These are phyloP conservation scores for Pyrocoelia pectoralis DNA, from an alignment of 2,888 invertebrate species.

Conservation along the genomic window DNA sequence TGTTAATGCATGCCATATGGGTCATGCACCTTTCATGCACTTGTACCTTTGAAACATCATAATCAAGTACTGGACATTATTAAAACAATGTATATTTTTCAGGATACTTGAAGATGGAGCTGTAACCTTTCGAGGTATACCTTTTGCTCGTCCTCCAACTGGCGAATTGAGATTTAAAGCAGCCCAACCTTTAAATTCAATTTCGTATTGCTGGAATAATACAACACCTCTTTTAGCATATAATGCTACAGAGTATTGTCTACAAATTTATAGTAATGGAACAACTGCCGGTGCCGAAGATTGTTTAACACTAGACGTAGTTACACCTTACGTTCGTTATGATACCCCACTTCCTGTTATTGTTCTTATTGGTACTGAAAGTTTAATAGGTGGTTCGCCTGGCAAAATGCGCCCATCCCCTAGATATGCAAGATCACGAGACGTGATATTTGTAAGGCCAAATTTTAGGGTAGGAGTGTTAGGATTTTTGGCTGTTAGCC, in stretches of 20 bases:
- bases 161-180: constrained; percentile 74
- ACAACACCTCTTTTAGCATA: constrained; percentile 68
- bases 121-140: constrained; percentile 83
- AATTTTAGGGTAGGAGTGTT: constrained; percentile 72
- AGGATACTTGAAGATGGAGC: constrained; percentile 79
- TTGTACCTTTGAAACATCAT: no score
- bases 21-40: no score
- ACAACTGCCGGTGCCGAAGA: constrained; percentile 77
- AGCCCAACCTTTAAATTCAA: constrained; percentile 70
- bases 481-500: constrained; percentile 82
- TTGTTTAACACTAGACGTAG: constrained; percentile 83
- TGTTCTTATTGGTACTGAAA: constrained; percentile 81
- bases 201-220: constrained; percentile 82
- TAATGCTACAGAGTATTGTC: constrained; percentile 72
- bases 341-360: constrained; percentile 83
- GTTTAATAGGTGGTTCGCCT: constrained; percentile 79
- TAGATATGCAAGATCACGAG: constrained; percentile 76
- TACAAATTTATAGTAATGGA: constrained; percentile 74
- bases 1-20: no score
- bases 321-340: constrained; percentile 82
- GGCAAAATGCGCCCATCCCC: constrained; percentile 78
- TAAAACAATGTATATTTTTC: no score
- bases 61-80: no score
- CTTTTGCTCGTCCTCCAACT: constrained; percentile 79
- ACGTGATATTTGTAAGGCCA: constrained; percentile 86